Evolutionary conservation across 2,888 invertebrate species (phyloP).

Genomic region (Mycogona germanica): DNA sequence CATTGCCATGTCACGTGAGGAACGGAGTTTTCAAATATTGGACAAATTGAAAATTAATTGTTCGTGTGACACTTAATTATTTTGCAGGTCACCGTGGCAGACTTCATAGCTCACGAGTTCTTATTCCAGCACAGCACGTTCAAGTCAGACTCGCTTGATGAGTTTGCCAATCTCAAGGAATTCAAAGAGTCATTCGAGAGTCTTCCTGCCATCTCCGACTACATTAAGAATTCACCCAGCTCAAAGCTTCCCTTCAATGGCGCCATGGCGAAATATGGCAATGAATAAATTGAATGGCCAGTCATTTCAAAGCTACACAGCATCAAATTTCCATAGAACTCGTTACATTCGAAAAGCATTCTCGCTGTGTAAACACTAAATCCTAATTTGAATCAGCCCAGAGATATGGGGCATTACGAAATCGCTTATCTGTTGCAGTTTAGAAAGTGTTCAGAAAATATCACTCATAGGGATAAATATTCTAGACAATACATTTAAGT

Average conservation of each 20-base stretch:
- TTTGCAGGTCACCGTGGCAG: slow-evolving; percentile 9
- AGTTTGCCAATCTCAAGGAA: slow-evolving; percentile 6
- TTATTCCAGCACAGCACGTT: not conserved
- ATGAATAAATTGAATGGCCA: slow-evolving; percentile 1
- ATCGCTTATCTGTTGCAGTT: too few relatives aligned
- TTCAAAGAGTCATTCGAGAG: slow-evolving; percentile 4
- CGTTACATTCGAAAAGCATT: too few relatives aligned
- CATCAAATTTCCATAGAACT: too few relatives aligned
- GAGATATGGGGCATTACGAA: too few relatives aligned
- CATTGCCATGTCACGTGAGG: too few relatives aligned
- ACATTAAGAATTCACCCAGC: slow-evolving; percentile 8
- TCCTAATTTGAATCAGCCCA: too few relatives aligned
- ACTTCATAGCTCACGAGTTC: slow-evolving; percentile 12
- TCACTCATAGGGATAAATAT: too few relatives aligned
- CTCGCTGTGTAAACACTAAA: too few relatives aligned
- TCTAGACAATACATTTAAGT: too few relatives aligned
- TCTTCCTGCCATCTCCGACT: slow-evolving; percentile 3
- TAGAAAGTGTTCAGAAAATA: too few relatives aligned
- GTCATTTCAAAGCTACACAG: too few relatives aligned
- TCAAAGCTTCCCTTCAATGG: slow-evolving; percentile 9
- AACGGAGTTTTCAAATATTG: too few relatives aligned
- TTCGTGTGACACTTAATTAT: not conserved
- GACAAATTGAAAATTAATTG: not conserved
- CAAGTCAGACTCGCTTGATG: not conserved
- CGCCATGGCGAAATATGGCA: not conserved